A percentile compares a stretch with the other conserved stretches of the same genome.
phyloP scores from a whole-genome alignment of 1,140 invertebrate genomes.

The Ditylenchus dipsaci region DNA sequence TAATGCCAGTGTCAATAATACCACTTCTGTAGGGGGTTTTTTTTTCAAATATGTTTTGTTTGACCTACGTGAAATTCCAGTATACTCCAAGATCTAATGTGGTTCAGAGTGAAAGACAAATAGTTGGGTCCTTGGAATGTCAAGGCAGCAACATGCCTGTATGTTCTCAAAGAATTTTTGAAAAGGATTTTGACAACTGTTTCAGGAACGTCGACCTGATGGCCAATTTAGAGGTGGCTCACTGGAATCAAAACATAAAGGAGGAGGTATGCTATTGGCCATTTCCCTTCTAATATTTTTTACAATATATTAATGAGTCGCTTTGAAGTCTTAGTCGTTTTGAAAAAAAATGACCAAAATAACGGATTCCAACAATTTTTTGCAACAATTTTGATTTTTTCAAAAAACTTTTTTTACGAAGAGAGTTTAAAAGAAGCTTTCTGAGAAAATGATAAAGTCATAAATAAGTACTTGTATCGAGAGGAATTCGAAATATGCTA shows the following conservation, averaged over 20 bases:
- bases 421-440: no score
- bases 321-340: no score
- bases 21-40: not conserved
- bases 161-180: no score
- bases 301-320: no score
- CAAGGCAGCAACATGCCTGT: not conserved
- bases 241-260: constrained; percentile 13
- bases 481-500: no score
- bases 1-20: not conserved
- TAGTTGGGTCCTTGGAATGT: constrained; percentile 28
- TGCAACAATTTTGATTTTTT: no score
- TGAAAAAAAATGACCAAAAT: no score
- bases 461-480: no score
- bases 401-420: no score
- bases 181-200: not conserved
- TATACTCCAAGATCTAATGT: not conserved
- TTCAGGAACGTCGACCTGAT: constrained; percentile 18
- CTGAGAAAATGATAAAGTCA: no score
- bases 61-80: not conserved
- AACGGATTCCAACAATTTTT: no score
- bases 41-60: not conserved
- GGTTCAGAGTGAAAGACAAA: constrained; percentile 14
- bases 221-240: constrained; percentile 17
- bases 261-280: not conserved
- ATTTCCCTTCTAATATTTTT: no score